These are phyloP conservation scores for Ylistrum balloti DNA, from an alignment of 1,140 invertebrate species.

Conservation along the genomic window DNA sequence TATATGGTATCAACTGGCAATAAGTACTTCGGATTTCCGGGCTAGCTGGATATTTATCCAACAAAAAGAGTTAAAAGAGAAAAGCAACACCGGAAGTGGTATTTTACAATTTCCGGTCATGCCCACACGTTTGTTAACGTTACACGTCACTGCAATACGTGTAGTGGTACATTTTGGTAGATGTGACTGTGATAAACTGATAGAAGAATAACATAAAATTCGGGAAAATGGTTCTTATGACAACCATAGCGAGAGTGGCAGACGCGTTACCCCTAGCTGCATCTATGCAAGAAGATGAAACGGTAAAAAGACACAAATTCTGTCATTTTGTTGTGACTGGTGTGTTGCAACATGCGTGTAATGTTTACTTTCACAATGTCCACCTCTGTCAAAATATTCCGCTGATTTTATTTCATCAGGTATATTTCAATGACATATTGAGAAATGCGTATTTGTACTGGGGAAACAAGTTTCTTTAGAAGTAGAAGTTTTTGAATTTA, in stretches of 20 bases:
- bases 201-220: neutral
- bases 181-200: neutral
- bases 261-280: slow-evolving; percentile 98
- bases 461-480: too few relatives aligned
- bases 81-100: neutral
- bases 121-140: neutral
- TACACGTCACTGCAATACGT: slow-evolving; percentile 42
- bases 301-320: slow-evolving; percentile 86
- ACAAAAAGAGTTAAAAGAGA: neutral
- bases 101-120: neutral
- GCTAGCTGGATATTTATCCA: neutral
- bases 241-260: slow-evolving; percentile 96
- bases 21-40: neutral
- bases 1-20: neutral
- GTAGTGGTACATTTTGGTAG: neutral
- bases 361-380: slow-evolving; percentile 29
- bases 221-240: slow-evolving; percentile 94
- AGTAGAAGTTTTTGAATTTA: too few relatives aligned
- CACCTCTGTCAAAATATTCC: neutral
- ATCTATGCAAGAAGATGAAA: slow-evolving; percentile 98
- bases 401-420: neutral
- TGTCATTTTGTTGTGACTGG: neutral
- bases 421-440: neutral
- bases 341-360: neutral
- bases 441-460: too few relatives aligned